Conservation (phyloP, 2,113 vertebrate species). For the Microcebus lehilahytsara region DNA sequence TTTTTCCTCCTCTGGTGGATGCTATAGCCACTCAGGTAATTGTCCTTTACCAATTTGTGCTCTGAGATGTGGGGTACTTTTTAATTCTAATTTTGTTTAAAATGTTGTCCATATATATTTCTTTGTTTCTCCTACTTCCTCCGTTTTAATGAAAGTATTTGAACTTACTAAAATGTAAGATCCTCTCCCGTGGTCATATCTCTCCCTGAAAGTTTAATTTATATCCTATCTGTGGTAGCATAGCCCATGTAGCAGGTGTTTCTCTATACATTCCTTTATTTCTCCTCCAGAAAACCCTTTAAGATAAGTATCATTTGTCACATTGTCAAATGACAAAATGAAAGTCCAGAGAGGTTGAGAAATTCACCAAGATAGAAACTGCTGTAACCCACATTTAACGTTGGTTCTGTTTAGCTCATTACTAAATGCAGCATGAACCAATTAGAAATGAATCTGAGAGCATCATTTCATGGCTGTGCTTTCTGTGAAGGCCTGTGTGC, state of each 20-base stretch:
- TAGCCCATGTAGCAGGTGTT: neutral
- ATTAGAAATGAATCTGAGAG: conserved; percentile 4
- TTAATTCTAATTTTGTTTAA: neutral
- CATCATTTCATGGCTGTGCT: neutral
- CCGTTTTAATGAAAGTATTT: neutral
- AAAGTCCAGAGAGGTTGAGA: neutral
- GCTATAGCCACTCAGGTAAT: neutral
- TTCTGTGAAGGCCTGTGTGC: neutral
- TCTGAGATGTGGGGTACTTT: neutral
- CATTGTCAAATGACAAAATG: neutral
- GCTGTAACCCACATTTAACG: neutral
- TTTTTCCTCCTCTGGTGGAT: neutral
- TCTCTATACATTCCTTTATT: neutral
- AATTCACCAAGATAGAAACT: neutral
- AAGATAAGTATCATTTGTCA: neutral
- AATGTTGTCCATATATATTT: neutral
- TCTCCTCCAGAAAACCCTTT: neutral
- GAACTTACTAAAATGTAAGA: neutral
- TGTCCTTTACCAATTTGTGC: neutral
- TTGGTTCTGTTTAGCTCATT: neutral
- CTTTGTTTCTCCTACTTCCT: neutral
- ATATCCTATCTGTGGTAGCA: neutral
- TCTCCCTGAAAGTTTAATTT: neutral
- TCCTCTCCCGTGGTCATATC: neutral
- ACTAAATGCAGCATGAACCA: neutral